These are phyloP conservation scores for Scaeva pyrastri DNA, from an alignment of 2,888 invertebrate genomes.

Conservation along the genomic window DNA sequence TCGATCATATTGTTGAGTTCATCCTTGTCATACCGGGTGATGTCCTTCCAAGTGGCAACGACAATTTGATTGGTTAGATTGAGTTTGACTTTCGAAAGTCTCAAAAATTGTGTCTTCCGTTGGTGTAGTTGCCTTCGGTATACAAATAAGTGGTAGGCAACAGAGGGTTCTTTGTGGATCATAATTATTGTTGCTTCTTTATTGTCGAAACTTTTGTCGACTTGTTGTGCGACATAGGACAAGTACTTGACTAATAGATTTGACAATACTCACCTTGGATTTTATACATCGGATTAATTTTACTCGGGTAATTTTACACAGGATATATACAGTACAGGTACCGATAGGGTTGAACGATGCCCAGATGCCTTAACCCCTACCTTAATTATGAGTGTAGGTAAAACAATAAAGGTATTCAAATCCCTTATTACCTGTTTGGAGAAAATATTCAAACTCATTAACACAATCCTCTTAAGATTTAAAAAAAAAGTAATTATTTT, in stretches of 20 bases:
- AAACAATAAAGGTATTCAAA: background rate
- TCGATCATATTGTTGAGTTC: constrained; percentile 40
- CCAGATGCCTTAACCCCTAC: background rate
- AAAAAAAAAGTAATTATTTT: background rate
- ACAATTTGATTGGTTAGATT: constrained; percentile 35
- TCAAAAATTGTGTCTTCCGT: background rate
- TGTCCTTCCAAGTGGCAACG: constrained; percentile 30
- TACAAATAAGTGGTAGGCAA: constrained; percentile 36
- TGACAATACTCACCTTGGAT: background rate
- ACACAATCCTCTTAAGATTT: background rate
- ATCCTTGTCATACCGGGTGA: constrained; percentile 25
- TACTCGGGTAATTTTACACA: background rate
- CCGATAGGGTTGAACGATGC: too few species aligned
- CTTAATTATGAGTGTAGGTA: too few species aligned
- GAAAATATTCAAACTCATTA: background rate
- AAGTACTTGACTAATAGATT: background rate
- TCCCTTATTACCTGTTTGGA: background rate
- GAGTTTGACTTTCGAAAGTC: constrained; percentile 21
- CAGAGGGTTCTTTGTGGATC: constrained; percentile 10
- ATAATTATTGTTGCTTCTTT: background rate
- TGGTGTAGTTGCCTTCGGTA: constrained; percentile 33
- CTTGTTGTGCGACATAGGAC: background rate
- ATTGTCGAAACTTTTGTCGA: background rate
- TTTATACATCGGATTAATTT: background rate
- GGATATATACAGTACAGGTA: background rate